Evolutionary conservation across 2,113 vertebrate genomes (phyloP).

Genomic region (Grammomys dolichurus): DNA sequence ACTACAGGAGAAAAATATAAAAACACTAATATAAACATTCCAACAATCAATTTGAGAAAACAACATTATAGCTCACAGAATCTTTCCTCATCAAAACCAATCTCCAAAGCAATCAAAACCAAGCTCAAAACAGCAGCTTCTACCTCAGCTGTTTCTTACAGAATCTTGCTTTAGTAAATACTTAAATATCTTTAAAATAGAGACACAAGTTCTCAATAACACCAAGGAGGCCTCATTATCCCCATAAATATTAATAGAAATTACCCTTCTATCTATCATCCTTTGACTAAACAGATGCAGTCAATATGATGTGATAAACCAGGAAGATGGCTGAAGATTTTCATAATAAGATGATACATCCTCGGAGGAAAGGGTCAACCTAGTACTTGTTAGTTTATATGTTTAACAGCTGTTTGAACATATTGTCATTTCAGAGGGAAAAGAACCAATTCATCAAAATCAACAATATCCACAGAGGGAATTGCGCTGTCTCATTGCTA

Average conservation of each 20-base stretch:
- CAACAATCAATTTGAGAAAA: neutral
- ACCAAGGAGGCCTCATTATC: neutral
- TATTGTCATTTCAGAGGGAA: constrained; percentile 62
- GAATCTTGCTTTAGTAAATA: neutral
- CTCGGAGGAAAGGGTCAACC: constrained; percentile 16
- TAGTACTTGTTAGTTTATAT: constrained; percentile 74
- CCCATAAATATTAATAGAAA: neutral
- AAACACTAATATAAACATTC: neutral
- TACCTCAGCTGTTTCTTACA: neutral
- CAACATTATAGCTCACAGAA: neutral
- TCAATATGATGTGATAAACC: neutral
- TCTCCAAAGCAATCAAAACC: too few relatives aligned
- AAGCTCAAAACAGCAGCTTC: neutral
- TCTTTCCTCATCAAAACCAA: neutral
- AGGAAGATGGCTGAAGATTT: constrained; percentile 27
- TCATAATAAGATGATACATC: constrained; percentile 9
- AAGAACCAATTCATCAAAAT: constrained; percentile 70
- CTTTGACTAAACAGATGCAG: neutral
- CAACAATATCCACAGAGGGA: constrained; percentile 51
- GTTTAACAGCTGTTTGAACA: constrained; percentile 72
- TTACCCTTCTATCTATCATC: neutral
- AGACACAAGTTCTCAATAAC: neutral
- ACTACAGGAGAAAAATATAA: neutral
- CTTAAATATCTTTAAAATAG: neutral
- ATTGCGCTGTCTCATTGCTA: constrained; percentile 34